Conservation (phyloP, 2,113 vertebrate species). For the sheep (Ovis aries) region DNA sequence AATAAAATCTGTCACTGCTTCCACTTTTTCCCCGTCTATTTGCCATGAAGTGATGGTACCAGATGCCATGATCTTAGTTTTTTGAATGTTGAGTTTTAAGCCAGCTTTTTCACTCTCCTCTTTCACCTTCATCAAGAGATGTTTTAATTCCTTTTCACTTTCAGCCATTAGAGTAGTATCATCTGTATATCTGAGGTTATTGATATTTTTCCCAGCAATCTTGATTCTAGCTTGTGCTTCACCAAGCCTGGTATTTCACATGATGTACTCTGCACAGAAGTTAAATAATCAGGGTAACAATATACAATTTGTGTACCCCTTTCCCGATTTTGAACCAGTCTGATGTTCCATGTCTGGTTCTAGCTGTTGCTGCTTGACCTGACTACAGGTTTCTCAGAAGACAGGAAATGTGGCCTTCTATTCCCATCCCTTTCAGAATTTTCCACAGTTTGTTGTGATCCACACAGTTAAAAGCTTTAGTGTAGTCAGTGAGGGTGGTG, state of each 20-base stretch:
- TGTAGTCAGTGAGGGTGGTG: background rate
- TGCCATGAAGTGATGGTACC: background rate
- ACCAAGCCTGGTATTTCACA: background rate
- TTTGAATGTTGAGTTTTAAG: background rate
- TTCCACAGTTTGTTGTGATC: background rate
- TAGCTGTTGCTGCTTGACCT: background rate
- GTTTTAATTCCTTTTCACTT: background rate
- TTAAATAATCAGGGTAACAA: background rate
- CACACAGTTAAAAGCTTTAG: background rate
- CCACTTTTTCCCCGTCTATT: background rate
- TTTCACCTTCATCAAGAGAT: background rate
- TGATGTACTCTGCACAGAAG: background rate
- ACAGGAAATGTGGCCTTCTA: background rate
- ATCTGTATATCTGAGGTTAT: background rate
- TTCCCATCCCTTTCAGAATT: background rate
- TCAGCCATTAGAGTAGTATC: background rate
- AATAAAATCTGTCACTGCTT: background rate
- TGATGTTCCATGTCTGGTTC: background rate
- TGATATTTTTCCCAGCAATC: background rate
- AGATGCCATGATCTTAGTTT: background rate
- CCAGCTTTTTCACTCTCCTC: background rate
- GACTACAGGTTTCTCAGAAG: background rate
- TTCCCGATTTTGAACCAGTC: background rate
- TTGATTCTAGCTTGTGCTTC: background rate
- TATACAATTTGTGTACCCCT: background rate